These are phyloP conservation scores for Kuschelorhynchus macadamiae DNA, from an alignment of 2,888 invertebrate species.

Conservation along the genomic window DNA sequence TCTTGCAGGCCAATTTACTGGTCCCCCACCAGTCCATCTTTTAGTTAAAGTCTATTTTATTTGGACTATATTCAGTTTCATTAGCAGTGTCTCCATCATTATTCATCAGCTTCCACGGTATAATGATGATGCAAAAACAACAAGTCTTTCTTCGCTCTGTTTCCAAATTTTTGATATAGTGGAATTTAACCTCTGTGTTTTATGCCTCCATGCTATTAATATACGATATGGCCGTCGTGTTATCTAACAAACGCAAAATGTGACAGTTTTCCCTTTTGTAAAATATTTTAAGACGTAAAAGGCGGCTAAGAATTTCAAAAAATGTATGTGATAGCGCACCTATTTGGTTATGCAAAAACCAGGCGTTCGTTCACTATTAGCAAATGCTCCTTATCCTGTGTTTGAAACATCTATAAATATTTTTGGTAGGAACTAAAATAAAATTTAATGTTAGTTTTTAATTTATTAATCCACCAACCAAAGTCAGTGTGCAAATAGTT, in stretches of 20 bases:
- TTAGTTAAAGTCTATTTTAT: no score
- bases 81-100: no score
- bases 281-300: conserved; percentile 5
- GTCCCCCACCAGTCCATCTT: no score
- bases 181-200: background rate
- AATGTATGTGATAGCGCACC: background rate
- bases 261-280: background rate
- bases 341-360: conserved; percentile 3
- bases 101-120: no score
- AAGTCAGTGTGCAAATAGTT: background rate
- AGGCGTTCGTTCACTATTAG: background rate
- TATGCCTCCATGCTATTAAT: conserved; percentile 8
- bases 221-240: conserved; percentile 4
- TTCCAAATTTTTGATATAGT: conserved; percentile 2
- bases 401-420: conserved; percentile 1
- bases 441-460: conserved; percentile 3
- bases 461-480: background rate
- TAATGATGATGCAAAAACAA: no score
- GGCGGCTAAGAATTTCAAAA: conserved; percentile 2
- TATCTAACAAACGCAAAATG: conserved; percentile 2
- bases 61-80: no score
- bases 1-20: no score
- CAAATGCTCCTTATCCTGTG: conserved; percentile 3
- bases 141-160: conserved; percentile 7
- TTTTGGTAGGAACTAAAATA: conserved; percentile 8